These are phyloP conservation scores for Plutomurus gul DNA, from an alignment of 1,140 invertebrate genomes.

Conservation along the genomic window DNA sequence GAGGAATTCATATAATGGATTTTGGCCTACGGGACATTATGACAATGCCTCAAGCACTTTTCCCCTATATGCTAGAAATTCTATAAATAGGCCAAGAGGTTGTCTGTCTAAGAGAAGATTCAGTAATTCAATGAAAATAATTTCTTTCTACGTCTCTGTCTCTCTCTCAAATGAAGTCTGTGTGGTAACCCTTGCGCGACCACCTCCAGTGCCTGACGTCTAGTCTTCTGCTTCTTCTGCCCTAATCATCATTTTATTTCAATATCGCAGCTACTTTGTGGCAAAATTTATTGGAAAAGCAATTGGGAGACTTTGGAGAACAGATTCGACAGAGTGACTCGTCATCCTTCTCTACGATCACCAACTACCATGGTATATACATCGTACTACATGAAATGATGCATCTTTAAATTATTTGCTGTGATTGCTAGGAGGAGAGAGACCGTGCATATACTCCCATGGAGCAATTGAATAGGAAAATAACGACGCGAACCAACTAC, in stretches of 20 bases:
- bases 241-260: constrained; percentile 25
- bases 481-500: too few species aligned
- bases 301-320: too few species aligned
- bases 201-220: not conserved
- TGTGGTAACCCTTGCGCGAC: not conserved
- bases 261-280: constrained; percentile 23
- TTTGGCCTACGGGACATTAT: not conserved
- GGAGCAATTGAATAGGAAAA: too few species aligned
- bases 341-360: too few species aligned
- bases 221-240: not conserved
- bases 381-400: too few species aligned
- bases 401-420: too few species aligned
- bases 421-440: too few species aligned
- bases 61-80: not conserved
- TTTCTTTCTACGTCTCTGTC: not conserved
- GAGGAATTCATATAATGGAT: constrained; percentile 13
- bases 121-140: constrained; percentile 24
- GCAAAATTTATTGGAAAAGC: constrained; percentile 23
- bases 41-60: not conserved
- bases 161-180: not conserved
- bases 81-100: not conserved
- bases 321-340: constrained; percentile 13
- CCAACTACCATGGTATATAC: too few species aligned
- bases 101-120: not conserved
- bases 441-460: too few species aligned